These are phyloP conservation scores for Bradysia coprophila DNA, from an alignment of 1,140 invertebrate genomes.

Conservation along the genomic window DNA sequence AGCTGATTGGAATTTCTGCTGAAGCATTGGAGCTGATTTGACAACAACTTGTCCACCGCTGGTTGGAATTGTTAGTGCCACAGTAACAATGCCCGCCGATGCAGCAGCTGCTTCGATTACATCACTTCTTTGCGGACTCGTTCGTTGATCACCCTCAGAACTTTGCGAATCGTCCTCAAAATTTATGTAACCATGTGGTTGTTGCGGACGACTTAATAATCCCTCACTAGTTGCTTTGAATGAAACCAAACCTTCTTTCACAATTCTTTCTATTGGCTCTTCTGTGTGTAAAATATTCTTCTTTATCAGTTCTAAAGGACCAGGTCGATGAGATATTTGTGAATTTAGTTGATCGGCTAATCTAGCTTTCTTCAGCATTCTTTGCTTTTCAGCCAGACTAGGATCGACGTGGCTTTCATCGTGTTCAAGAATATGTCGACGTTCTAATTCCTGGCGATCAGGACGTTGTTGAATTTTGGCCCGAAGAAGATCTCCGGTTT, in stretches of 20 bases:
- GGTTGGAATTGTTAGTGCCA: constrained; percentile 7
- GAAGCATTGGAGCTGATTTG: constrained; percentile 13
- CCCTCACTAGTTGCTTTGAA: constrained; percentile 83
- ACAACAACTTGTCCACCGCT: constrained; percentile 27
- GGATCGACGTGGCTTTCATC: constrained; percentile 83
- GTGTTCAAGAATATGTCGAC: constrained; percentile 85
- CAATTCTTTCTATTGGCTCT: constrained; percentile 75
- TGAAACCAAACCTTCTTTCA: constrained; percentile 81
- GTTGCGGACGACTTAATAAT: constrained; percentile 52
- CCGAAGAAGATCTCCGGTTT: constrained; percentile 89
- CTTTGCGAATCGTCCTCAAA: constrained; percentile 75
- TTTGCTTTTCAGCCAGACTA: constrained; percentile 82
- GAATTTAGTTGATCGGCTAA: constrained; percentile 89
- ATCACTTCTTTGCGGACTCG: constrained; percentile 16
- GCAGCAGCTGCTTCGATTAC: constrained; percentile 10
- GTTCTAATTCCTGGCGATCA: constrained; percentile 78
- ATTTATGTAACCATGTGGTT: constrained; percentile 63
- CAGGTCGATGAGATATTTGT: constrained; percentile 84
- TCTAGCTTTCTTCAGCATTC: constrained; percentile 85
- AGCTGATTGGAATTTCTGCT: constrained; percentile 2
- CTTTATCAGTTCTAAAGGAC: constrained; percentile 88
- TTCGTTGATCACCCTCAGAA: constrained; percentile 40
- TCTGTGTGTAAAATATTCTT: constrained; percentile 93
- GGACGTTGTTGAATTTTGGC: constrained; percentile 92
- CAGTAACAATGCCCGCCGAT: constrained; percentile 11